Conservation (phyloP, 1,140 invertebrate genomes). For the Atopsyche davidsoni region DNA sequence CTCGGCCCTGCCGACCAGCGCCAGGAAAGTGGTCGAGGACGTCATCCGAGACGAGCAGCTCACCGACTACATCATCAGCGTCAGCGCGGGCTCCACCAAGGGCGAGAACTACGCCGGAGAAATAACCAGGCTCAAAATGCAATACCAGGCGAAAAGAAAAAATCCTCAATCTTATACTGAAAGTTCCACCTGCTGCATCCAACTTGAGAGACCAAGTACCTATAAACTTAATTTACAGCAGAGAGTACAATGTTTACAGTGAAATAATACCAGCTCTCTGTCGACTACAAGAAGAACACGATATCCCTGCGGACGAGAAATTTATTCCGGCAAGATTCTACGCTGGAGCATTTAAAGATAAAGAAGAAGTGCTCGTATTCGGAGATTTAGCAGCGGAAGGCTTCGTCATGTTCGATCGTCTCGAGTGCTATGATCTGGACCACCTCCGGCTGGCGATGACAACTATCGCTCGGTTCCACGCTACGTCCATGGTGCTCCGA, state of each 20-base stretch:
- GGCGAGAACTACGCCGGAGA: slow-evolving; percentile 22
- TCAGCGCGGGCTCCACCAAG: slow-evolving; percentile 5
- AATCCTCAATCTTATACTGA: slow-evolving; percentile 1
- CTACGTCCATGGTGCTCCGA: slow-evolving; percentile 36
- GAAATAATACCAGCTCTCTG: slow-evolving; percentile 3
- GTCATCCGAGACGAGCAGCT: not conserved
- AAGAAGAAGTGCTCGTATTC: slow-evolving; percentile 34
- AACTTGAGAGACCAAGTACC: not conserved
- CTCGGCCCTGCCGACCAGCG: too few species aligned
- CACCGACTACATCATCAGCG: not conserved
- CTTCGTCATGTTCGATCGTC: slow-evolving; percentile 34
- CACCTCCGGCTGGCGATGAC: slow-evolving; percentile 35
- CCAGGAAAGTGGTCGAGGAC: not conserved
- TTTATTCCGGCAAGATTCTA: slow-evolving; percentile 32
- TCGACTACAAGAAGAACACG: not conserved
- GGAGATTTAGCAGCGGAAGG: slow-evolving; percentile 37
- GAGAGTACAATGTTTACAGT: slow-evolving; percentile 6
- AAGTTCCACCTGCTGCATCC: not conserved
- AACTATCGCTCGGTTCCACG: slow-evolving; percentile 38
- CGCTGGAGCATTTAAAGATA: slow-evolving; percentile 14
- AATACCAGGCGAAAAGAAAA: not conserved
- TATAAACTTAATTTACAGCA: not conserved
- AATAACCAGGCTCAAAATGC: slow-evolving; percentile 2
- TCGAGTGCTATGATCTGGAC: slow-evolving; percentile 33
- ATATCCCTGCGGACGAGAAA: not conserved